phyloP scores from a whole-genome alignment of 2,797 vertebrate genomes.

The Tympanoctomys barrerae region DNA sequence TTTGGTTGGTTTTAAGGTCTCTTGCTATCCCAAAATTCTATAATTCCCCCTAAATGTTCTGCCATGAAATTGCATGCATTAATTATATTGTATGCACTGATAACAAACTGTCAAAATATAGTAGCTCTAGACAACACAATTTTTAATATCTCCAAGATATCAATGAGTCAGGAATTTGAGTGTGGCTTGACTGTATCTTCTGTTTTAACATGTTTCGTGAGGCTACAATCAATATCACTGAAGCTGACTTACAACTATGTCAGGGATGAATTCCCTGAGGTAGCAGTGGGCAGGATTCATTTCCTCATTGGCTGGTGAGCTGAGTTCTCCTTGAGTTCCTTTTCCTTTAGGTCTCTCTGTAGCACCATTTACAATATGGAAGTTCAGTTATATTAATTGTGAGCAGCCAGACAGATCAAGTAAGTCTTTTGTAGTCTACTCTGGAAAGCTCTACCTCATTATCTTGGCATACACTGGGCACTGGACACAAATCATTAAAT shows the following conservation, averaged over 20 bases:
- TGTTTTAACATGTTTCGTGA: not conserved
- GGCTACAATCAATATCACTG: not conserved
- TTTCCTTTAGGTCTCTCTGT: not conserved
- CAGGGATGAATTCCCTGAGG: not conserved
- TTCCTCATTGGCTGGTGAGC: not conserved
- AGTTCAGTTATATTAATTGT: not conserved
- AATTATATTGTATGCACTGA: not conserved
- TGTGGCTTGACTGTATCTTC: not conserved
- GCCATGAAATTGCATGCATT: not conserved
- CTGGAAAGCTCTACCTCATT: not conserved
- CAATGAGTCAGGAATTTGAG: not conserved
- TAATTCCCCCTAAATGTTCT: not conserved
- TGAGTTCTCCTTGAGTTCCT: not conserved
- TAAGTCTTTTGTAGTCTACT: not conserved
- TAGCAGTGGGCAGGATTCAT: not conserved
- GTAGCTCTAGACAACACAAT: not conserved
- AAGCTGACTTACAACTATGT: not conserved
- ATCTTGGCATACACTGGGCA: not conserved
- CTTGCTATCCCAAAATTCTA: not conserved
- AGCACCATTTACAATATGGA: not conserved
- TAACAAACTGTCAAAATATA: not conserved
- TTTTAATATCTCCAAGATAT: constrained; percentile 5
- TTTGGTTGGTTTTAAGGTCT: not conserved
- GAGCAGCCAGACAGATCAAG: not conserved
- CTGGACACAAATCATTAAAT: not conserved